Conservation (phyloP, 2,888 invertebrate genomes). For the Chirona hameri region DNA sequence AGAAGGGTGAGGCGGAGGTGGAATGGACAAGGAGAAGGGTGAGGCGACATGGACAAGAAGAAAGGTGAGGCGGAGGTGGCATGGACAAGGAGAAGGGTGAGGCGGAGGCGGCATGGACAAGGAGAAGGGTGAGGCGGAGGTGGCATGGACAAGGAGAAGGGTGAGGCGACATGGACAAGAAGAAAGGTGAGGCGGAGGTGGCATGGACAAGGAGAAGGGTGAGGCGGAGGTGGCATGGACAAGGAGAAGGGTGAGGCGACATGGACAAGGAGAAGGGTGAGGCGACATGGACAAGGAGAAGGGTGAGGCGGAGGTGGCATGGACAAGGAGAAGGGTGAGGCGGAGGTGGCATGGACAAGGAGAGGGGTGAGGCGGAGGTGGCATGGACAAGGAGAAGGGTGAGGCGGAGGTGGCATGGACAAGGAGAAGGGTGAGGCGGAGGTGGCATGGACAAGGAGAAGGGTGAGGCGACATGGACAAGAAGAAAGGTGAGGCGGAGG, state of each 20-base stretch:
- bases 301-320: constrained; percentile 80
- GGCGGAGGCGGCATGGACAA: constrained; percentile 93
- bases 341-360: constrained; percentile 93
- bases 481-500: constrained; percentile 77
- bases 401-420: constrained; percentile 87
- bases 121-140: constrained; percentile 77
- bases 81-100: constrained; percentile 83
- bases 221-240: constrained; percentile 87
- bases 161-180: constrained; percentile 86
- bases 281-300: constrained; percentile 92
- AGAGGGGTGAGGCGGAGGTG: constrained; percentile 78
- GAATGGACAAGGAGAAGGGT: constrained; percentile 87
- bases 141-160: constrained; percentile 88
- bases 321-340: constrained; percentile 78
- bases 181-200: constrained; percentile 78
- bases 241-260: constrained; percentile 81
- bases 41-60: constrained; percentile 86
- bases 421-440: constrained; percentile 73
- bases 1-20: constrained; percentile 78
- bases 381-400: constrained; percentile 87
- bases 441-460: constrained; percentile 92
- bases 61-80: constrained; percentile 80
- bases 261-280: constrained; percentile 83
- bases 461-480: constrained; percentile 86
- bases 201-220: constrained; percentile 87